These are phyloP conservation scores for Benthosema pterotum DNA, from an alignment of 2,797 vertebrate species.

Conservation along the genomic window DNA sequence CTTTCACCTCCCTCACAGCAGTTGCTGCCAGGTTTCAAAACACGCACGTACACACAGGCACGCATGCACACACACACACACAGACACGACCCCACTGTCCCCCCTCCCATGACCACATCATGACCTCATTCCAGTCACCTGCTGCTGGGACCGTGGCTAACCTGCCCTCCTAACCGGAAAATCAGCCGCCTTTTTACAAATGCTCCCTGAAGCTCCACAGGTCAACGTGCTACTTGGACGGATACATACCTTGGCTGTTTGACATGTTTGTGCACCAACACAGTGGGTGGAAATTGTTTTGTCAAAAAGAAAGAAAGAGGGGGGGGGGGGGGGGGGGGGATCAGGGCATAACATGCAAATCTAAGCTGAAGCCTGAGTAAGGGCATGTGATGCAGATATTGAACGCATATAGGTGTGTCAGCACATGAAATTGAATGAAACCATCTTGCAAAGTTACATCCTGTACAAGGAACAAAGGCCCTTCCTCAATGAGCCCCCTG, in stretches of 20 bases:
- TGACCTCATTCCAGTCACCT: conserved; percentile 81
- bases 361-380: neutral
- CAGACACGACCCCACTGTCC: conserved; percentile 12
- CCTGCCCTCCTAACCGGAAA: conserved; percentile 77
- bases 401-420: conserved; percentile 33
- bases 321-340: conserved; percentile 2
- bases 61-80: neutral
- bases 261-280: conserved; percentile 52
- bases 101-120: conserved; percentile 77
- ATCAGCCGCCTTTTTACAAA: conserved; percentile 71
- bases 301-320: neutral
- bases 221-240: conserved; percentile 49
- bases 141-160: conserved; percentile 81
- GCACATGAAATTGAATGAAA: conserved; percentile 64
- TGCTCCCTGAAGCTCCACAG: conserved; percentile 50
- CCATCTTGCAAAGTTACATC: conserved; percentile 73
- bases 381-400: conserved; percentile 9
- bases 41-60: conserved; percentile 31
- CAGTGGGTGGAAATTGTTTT: conserved; percentile 35
- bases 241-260: conserved; percentile 48
- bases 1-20: conserved; percentile 79
- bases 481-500: conserved; percentile 63
- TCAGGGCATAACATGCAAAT: conserved; percentile 5
- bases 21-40: conserved; percentile 78
- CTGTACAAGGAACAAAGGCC: conserved; percentile 72